phyloP scores from a whole-genome alignment of 2,113 vertebrate genomes.

The Nannospalax galili region DNA sequence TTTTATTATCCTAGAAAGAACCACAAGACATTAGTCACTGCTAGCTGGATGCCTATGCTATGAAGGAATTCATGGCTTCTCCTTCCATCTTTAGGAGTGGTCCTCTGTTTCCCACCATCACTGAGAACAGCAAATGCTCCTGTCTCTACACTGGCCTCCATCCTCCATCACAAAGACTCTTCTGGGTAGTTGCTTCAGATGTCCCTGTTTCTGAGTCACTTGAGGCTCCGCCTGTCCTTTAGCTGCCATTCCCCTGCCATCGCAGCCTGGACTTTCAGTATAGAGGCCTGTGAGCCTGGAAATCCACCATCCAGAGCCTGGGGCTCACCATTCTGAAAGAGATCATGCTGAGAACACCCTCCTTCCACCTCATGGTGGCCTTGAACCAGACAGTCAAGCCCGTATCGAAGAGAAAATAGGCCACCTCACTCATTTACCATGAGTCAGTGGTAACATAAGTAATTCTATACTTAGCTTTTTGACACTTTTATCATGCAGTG shows the following conservation, averaged over 20 bases:
- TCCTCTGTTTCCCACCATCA: neutral
- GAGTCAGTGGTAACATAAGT: neutral
- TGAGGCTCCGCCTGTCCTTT: neutral
- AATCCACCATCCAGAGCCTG: neutral
- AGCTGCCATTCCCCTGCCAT: neutral
- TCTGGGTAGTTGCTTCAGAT: neutral
- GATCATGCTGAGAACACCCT: neutral
- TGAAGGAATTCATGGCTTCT: slow-evolving; percentile 49
- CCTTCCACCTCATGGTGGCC: neutral
- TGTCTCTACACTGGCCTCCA: too few relatives aligned
- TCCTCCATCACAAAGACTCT: neutral
- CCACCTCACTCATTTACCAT: neutral
- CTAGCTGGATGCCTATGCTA: slow-evolving; percentile 38
- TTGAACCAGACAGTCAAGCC: neutral
- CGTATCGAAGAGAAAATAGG: neutral
- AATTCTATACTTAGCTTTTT: neutral
- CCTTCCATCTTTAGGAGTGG: slow-evolving; percentile 35
- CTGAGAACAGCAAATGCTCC: neutral
- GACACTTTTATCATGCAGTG: neutral
- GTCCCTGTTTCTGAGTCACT: neutral
- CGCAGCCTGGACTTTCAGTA: neutral
- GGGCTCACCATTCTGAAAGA: neutral
- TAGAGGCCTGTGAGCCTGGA: neutral
- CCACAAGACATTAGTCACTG: slow-evolving; percentile 63
- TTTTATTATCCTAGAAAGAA: slow-evolving; percentile 76